Evolutionary conservation across 2,113 vertebrate genomes (phyloP).

Genomic region (Pteronura brasiliensis): DNA sequence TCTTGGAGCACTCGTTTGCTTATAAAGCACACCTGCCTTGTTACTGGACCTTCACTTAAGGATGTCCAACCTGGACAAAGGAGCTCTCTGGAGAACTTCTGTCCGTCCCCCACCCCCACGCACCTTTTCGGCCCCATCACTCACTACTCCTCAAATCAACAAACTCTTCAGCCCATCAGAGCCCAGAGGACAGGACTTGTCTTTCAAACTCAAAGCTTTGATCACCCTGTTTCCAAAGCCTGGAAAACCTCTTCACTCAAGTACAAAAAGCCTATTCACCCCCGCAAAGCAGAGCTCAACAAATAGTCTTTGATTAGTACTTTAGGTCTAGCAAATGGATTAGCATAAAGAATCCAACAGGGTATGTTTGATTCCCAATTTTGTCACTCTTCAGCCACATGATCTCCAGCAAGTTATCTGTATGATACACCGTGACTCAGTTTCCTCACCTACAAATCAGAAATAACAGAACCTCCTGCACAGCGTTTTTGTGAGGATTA

Average conservation of each 20-base stretch:
- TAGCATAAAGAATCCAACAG: not conserved
- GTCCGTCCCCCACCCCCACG: not conserved
- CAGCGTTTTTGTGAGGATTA: not conserved
- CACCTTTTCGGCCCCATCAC: not conserved
- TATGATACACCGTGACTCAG: not conserved
- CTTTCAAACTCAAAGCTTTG: not conserved
- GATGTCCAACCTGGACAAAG: not conserved
- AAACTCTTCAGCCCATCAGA: not conserved
- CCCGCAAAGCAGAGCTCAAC: not conserved
- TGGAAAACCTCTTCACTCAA: not conserved
- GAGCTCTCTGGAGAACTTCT: not conserved
- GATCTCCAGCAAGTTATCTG: not conserved
- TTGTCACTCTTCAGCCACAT: not conserved
- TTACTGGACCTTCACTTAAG: not conserved
- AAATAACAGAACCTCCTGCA: not conserved
- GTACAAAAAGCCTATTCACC: not conserved
- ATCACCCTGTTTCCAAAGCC: not conserved
- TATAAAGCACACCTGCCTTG: not conserved
- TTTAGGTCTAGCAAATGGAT: not conserved
- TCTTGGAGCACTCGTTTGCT: not conserved
- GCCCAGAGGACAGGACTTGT: not conserved
- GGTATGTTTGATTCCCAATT: not conserved
- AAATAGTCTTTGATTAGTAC: not conserved
- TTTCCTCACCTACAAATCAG: not conserved
- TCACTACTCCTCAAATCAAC: not conserved